phyloP scores from a whole-genome alignment of 2,113 vertebrate genomes.

The Mustela lutreola region DNA sequence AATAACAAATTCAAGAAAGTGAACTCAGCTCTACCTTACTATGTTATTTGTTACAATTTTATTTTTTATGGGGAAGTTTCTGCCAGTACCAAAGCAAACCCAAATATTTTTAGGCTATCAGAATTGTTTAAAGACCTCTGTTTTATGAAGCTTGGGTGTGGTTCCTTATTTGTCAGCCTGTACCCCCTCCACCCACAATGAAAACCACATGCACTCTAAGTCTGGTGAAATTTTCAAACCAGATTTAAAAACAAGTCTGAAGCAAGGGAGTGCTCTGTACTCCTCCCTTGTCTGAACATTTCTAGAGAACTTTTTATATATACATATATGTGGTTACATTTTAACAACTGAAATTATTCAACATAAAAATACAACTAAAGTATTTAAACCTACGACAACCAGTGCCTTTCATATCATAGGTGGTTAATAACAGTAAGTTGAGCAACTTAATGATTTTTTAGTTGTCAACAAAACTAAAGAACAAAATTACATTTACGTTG shows the following conservation, averaged over 20 bases:
- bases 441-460: constrained; percentile 59
- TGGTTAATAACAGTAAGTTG: neutral
- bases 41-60: neutral
- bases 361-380: constrained; percentile 18
- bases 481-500: constrained; percentile 32
- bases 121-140: constrained; percentile 26
- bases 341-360: constrained; percentile 64
- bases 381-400: constrained; percentile 29
- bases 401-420: neutral
- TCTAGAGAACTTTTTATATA: neutral
- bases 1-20: constrained; percentile 59
- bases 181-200: constrained; percentile 82
- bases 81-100: constrained; percentile 55
- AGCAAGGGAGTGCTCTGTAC: neutral
- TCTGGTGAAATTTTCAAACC: constrained; percentile 66
- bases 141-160: constrained; percentile 79
- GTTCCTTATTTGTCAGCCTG: constrained; percentile 81
- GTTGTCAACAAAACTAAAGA: constrained; percentile 43
- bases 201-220: constrained; percentile 81
- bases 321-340: neutral
- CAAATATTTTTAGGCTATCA: constrained; percentile 61
- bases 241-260: constrained; percentile 70
- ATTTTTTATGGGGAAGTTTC: constrained; percentile 36
- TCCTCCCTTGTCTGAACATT: constrained; percentile 27
- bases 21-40: neutral